phyloP scores from a whole-genome alignment of 2,888 invertebrate genomes.

The Luperina testacea region DNA sequence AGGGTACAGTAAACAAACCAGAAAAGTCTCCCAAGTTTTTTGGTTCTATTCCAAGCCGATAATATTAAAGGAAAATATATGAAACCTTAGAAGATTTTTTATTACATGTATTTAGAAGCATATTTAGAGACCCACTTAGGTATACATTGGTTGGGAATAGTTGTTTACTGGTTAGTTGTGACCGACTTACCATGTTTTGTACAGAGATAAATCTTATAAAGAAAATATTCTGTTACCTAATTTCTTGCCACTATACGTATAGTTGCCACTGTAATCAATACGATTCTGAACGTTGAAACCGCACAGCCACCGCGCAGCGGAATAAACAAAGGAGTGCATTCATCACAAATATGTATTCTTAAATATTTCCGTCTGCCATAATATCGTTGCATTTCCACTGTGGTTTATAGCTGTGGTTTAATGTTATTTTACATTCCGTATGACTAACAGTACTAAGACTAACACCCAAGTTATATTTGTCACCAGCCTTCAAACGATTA shows the following conservation, averaged over 20 bases:
- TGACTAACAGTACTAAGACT: conserved; percentile 67
- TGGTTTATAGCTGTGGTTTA: conserved; percentile 74
- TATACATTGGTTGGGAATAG: background rate
- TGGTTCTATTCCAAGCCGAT: conserved; percentile 51
- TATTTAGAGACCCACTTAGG: background rate
- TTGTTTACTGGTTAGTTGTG: conserved; percentile 31
- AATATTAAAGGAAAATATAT: conserved; percentile 14
- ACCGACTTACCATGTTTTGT: conserved; percentile 26
- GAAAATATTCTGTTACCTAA: conserved; percentile 18
- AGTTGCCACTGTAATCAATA: conserved; percentile 44
- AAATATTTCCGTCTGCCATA: conserved; percentile 82
- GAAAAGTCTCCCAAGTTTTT: conserved; percentile 44
- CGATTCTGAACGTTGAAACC: conserved; percentile 56
- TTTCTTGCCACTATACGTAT: conserved; percentile 15
- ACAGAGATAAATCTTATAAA: conserved; percentile 17
- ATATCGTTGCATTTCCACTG: conserved; percentile 65
- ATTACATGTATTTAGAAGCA: conserved; percentile 18
- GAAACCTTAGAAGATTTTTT: conserved; percentile 21
- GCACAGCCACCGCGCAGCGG: conserved; percentile 44
- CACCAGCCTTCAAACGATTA: conserved; percentile 63
- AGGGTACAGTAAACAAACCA: conserved; percentile 47
- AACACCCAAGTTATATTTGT: conserved; percentile 77
- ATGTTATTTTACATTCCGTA: conserved; percentile 78
- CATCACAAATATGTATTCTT: conserved; percentile 75
- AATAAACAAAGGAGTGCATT: conserved; percentile 77